These are phyloP conservation scores for Drosophila mulleri DNA, from an alignment of 2,888 invertebrate genomes.

Conservation along the genomic window DNA sequence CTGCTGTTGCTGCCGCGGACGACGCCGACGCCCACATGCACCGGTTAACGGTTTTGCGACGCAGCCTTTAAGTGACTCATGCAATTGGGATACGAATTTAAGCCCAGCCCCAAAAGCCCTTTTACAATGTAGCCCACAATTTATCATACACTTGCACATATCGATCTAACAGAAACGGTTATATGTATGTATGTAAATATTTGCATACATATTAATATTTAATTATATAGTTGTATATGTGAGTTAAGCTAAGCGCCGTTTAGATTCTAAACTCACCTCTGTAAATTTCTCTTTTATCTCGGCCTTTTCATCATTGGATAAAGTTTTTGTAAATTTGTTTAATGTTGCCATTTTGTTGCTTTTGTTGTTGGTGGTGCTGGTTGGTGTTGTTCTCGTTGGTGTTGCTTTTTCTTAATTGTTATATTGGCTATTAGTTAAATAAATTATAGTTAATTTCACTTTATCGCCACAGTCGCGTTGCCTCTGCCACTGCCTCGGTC, in stretches of 20 bases:
- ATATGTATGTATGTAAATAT: neutral
- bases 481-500: conserved; percentile 20
- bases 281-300: conserved; percentile 92
- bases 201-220: neutral
- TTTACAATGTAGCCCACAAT: neutral
- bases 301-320: conserved; percentile 88
- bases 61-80: conserved; percentile 64
- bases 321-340: conserved; percentile 84
- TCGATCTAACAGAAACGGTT: conserved; percentile 26
- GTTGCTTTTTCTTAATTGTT: conserved; percentile 37
- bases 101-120: neutral
- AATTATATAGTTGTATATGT: neutral
- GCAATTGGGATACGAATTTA: conserved; percentile 57
- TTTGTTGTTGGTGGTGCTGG: conserved; percentile 18
- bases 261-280: conserved; percentile 87
- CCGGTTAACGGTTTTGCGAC: conserved; percentile 60
- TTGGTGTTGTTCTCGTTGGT: conserved; percentile 16
- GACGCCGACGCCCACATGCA: conserved; percentile 72
- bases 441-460: conserved; percentile 76
- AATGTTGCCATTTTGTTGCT: conserved; percentile 77
- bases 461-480: conserved; percentile 48
- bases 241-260: conserved; percentile 24
- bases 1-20: conserved; percentile 25
- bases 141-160: conserved; percentile 24
- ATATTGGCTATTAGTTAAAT: conserved; percentile 65